phyloP scores from a whole-genome alignment of 2,797 vertebrate species.

The Chanos chanos region DNA sequence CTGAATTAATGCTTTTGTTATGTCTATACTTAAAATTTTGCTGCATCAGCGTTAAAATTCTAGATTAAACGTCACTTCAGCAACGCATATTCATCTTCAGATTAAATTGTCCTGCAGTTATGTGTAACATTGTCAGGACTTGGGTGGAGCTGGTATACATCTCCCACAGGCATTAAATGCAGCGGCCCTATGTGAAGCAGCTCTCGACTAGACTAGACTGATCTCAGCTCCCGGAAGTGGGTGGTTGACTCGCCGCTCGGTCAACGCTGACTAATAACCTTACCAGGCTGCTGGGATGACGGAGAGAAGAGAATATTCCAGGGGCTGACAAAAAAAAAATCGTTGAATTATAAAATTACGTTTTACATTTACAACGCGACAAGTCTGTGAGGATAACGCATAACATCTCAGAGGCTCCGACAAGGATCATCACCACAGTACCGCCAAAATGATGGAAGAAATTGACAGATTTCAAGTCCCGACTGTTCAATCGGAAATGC shows the following conservation, averaged over 20 bases:
- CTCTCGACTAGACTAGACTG: constrained; percentile 27
- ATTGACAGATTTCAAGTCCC: constrained; percentile 96
- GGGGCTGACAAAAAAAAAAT: constrained; percentile 44
- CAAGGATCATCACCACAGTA: neutral
- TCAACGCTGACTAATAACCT: constrained; percentile 44
- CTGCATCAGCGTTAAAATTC: no score
- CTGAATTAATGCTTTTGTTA: no score
- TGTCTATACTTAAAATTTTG: no score
- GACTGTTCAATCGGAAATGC: constrained; percentile 93
- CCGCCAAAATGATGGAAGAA: constrained; percentile 93
- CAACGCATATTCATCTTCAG: neutral
- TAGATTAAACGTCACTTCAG: no score
- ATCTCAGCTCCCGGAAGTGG: constrained; percentile 80
- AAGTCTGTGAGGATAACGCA: no score
- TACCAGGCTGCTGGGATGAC: constrained; percentile 76
- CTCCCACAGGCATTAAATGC: constrained; percentile 1
- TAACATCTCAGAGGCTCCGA: constrained; percentile 41
- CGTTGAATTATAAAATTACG: constrained; percentile 12
- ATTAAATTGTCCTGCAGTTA: no score
- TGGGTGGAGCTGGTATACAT: constrained; percentile 30
- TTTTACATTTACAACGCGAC: no score
- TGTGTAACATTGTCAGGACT: constrained; percentile 9
- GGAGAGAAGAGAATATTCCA: constrained; percentile 50
- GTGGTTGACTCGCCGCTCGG: constrained; percentile 75
- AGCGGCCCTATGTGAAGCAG: constrained; percentile 31